Conservation (phyloP, 2,797 vertebrate genomes). For the Anguilla megastoma region DNA sequence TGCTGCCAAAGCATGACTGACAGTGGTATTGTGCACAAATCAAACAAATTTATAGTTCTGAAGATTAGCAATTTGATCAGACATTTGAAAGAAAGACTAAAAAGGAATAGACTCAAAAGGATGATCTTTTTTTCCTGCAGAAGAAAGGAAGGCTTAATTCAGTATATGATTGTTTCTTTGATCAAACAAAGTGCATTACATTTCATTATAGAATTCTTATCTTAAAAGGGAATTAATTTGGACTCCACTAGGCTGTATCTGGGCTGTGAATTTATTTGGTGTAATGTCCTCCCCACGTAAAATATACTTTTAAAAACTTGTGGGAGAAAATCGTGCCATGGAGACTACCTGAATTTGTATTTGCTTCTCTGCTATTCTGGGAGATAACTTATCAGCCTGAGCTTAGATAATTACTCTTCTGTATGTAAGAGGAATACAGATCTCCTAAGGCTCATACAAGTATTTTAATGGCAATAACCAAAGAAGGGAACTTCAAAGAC, state of each 20-base stretch:
- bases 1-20: slow-evolving; percentile 28
- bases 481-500: slow-evolving; percentile 29
- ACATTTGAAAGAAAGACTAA: background rate
- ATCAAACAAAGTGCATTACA: slow-evolving; percentile 30
- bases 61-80: background rate
- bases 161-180: slow-evolving; percentile 5
- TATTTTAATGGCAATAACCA: slow-evolving; percentile 45
- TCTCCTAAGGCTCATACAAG: slow-evolving; percentile 47
- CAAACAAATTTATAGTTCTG: background rate
- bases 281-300: slow-evolving; percentile 24
- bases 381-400: slow-evolving; percentile 44
- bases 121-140: background rate
- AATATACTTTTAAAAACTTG: slow-evolving; percentile 42
- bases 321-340: slow-evolving; percentile 18
- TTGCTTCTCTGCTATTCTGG: slow-evolving; percentile 42
- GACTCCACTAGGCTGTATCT: slow-evolving; percentile 28
- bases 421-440: slow-evolving; percentile 48
- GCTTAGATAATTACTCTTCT: slow-evolving; percentile 51
- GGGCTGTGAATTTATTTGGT: slow-evolving; percentile 26
- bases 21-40: slow-evolving; percentile 10
- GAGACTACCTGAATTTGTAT: slow-evolving; percentile 16
- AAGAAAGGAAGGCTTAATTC: slow-evolving; percentile 20
- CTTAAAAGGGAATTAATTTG: slow-evolving; percentile 46
- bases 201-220: slow-evolving; percentile 43
- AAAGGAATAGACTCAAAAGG: background rate